Base-by-base conservation (phyloP, 1,140 invertebrate species). In the Bombus confusus region DNA sequence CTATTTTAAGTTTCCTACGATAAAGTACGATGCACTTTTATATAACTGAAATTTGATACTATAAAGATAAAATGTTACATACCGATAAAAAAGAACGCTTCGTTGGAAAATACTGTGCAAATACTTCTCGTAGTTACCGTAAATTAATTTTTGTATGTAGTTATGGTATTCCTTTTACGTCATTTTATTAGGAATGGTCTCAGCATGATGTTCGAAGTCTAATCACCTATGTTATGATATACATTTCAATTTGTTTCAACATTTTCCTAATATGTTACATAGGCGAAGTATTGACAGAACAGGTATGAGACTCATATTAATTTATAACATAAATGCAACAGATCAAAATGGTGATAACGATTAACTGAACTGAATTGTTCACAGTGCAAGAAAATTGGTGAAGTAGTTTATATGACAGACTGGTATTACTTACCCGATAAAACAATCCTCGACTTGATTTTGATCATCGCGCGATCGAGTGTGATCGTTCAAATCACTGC, bases 191-290 rank as follows among this genome's bases (percentile, higher is more conserved):
- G 92, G 88, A 91, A 66, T 91, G 89, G 84, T 80, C 85, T 41
- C n/a, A 64, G 9, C 79, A 47, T 28, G 75, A 86, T 1, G 59
- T 71, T 39, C 87, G 64, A 39, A 64, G 41, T 31, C 1, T 77
- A 18, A 0, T 59, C 3, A 87, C 76, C 5, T 89, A 59, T 74
- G 39, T 86, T 22, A 57, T 92, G n/a, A 34, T 68, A 34, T 68
- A 87, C 9, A 28, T 86, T 28, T 89, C 91, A 0, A 39, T 89
- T 0, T 68, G 76, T 39, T 88, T 90, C 15, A 92, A 93, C 82
- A 89, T 93, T 73, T 93, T 92, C 64, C 85, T 91, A 85, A 89
- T 91, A 87, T 93, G 92, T 79, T 92, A 91, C 57, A 89, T 92
- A 52, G 91, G 92, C n/a, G 91, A 93, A 85, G 71, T 82, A 66